A percentile compares a stretch with the other conserved stretches of the same genome.
Evolutionary conservation across 2,888 invertebrate genomes (phyloP).

Genomic region (Axea sp.): DNA sequence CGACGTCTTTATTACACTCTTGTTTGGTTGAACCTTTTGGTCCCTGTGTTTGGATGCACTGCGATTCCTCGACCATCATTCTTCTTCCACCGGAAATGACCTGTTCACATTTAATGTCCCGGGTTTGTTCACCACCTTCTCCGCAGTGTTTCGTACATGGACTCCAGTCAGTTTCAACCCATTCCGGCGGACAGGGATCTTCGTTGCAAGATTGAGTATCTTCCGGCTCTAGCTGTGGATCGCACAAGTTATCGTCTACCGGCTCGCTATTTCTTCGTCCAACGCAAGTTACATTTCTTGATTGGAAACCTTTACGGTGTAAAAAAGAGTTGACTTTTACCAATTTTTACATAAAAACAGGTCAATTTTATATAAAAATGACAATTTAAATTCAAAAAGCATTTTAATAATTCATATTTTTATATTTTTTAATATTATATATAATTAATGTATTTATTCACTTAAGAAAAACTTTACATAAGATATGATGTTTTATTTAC

Average conservation of each 20-base stretch:
- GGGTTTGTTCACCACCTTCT: conserved; percentile 84
- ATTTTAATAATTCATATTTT: too few relatives aligned
- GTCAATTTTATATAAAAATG: too few relatives aligned
- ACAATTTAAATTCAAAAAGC: too few relatives aligned
- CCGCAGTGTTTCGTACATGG: conserved; percentile 92
- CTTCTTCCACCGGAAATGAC: conserved; percentile 86
- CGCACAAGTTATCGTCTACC: conserved; percentile 89
- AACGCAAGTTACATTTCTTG: conserved; percentile 89
- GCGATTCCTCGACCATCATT: conserved; percentile 86
- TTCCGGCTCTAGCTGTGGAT: conserved; percentile 86
- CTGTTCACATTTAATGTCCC: conserved; percentile 90
- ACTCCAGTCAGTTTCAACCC: conserved; percentile 90
- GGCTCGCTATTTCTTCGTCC: conserved; percentile 85
- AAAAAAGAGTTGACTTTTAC: too few relatives aligned
- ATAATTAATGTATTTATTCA: too few relatives aligned
- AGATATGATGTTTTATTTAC: too few relatives aligned
- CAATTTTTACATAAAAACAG: too few relatives aligned
- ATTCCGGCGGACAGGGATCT: conserved; percentile 89
- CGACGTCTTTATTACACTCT: conserved; percentile 87
- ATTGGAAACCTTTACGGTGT: conserved; percentile 83
- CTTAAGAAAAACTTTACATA: too few relatives aligned
- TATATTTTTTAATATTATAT: too few relatives aligned
- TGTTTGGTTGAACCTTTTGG: conserved; percentile 85
- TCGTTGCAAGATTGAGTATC: conserved; percentile 86
- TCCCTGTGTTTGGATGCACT: conserved; percentile 85